Evolutionary conservation across 2,113 vertebrate genomes (phyloP).

Genomic region (Paramisgurnus dabryanus): DNA sequence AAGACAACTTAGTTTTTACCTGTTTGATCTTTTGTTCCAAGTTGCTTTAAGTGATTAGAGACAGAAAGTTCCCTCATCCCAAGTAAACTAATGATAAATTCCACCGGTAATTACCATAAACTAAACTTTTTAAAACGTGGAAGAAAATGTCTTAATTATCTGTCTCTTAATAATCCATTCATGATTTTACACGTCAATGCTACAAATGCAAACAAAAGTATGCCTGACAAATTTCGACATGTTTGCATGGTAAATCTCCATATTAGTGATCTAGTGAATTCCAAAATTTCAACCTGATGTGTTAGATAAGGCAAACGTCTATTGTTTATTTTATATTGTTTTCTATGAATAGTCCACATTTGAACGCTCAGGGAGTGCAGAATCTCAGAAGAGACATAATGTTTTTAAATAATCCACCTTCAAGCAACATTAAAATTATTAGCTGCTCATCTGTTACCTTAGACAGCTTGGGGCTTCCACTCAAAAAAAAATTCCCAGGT

Average conservation of each 20-base stretch:
- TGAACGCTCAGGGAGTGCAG: not conserved
- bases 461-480: conserved; percentile 20
- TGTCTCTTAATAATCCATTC: too few species aligned
- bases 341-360: not conserved
- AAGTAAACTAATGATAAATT: not conserved
- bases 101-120: not conserved
- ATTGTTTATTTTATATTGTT: not conserved
- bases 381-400: conserved; percentile 28
- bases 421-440: conserved; percentile 46
- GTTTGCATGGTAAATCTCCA: too few species aligned
- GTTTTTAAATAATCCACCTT: conserved; percentile 37
- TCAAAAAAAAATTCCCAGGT: too few species aligned
- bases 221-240: too few species aligned
- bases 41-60: not conserved
- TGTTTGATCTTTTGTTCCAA: not conserved
- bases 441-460: conserved; percentile 22
- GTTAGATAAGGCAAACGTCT: not conserved
- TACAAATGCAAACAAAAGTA: too few species aligned
- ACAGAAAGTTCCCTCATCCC: not conserved
- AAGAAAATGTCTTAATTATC: too few species aligned
- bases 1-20: not conserved
- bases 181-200: too few species aligned
- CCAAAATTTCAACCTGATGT: not conserved
- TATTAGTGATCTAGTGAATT: too few species aligned
- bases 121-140: not conserved